A percentile compares a stretch with the other conserved stretches of the same genome.
Conservation (phyloP, 2,888 invertebrate genomes). For the Epinotia bilunana region DNA sequence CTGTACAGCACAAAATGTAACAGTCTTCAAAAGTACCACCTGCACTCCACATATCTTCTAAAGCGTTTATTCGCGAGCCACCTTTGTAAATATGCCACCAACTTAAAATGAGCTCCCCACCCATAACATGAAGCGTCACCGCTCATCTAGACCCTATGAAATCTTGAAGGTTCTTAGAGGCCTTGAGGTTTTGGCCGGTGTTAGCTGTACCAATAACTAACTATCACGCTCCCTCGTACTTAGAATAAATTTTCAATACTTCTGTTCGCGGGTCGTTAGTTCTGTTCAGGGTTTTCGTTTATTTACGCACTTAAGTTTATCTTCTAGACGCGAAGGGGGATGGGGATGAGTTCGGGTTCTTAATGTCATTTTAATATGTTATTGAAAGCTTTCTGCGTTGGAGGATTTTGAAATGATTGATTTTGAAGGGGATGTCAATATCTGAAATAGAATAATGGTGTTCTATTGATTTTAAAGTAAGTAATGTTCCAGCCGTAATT, state of each 20-base stretch:
- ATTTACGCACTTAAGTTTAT: constrained; percentile 64
- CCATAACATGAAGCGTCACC: neutral
- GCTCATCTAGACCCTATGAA: neutral
- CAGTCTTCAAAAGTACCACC: constrained; percentile 75
- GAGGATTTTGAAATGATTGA: constrained; percentile 65
- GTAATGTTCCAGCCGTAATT: neutral
- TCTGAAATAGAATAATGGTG: constrained; percentile 15
- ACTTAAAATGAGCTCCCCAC: constrained; percentile 52
- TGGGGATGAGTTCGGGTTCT: constrained; percentile 55
- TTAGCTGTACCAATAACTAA: constrained; percentile 74
- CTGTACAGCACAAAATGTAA: constrained; percentile 74
- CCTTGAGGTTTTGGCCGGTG: constrained; percentile 53
- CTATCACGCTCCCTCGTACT: constrained; percentile 76
- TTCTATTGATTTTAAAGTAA: constrained; percentile 13
- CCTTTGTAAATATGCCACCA: constrained; percentile 56
- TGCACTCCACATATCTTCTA: constrained; percentile 69
- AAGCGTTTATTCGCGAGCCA: constrained; percentile 66
- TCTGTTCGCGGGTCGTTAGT: constrained; percentile 74
- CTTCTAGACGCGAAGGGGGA: constrained; percentile 47
- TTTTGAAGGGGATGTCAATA: constrained; percentile 51
- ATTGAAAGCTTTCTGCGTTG: constrained; percentile 57
- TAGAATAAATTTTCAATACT: constrained; percentile 83
- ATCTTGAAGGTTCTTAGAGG: constrained; percentile 21
- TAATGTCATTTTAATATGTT: constrained; percentile 79
- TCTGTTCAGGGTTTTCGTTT: constrained; percentile 68